Conservation (phyloP, 64 coral and sea anemone genomes). For the Hydrozoanthus tunicans region DNA sequence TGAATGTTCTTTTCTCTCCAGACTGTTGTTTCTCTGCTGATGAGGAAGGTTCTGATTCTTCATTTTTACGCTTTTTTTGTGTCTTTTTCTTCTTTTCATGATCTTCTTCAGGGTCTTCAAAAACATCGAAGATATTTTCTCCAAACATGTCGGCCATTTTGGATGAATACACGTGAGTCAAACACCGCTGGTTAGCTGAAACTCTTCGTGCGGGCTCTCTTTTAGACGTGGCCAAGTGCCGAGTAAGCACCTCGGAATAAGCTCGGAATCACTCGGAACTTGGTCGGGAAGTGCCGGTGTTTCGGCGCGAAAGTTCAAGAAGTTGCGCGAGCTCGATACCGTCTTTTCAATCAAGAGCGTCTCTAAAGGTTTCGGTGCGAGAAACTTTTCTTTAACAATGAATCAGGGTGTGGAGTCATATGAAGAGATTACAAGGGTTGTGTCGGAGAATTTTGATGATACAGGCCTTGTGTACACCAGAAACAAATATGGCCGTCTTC, state of each 20-base stretch:
- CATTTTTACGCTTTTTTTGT: constrained; percentile 41
- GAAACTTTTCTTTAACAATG: neutral
- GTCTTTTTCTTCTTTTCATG: constrained; percentile 62
- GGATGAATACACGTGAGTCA: constrained; percentile 13
- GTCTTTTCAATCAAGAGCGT: too few species aligned
- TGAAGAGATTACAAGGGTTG: constrained; percentile 13
- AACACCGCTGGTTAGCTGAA: constrained; percentile 9
- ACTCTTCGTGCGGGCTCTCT: constrained; percentile 6
- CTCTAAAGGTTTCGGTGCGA: neutral
- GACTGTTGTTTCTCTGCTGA: constrained; percentile 13
- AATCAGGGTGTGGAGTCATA: neutral
- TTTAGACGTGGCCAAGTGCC: neutral
- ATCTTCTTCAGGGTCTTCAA: constrained; percentile 89
- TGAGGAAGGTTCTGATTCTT: constrained; percentile 6
- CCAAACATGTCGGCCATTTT: constrained; percentile 92
- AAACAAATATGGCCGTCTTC: constrained; percentile 84
- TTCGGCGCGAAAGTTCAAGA: constrained; percentile 34
- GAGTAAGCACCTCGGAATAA: neutral
- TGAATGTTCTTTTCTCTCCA: constrained; percentile 77
- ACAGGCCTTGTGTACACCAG: constrained; percentile 71
- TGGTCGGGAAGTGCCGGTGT: neutral
- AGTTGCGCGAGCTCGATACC: too few species aligned
- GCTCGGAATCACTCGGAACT: neutral
- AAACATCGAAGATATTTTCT: constrained; percentile 92
- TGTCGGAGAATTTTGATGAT: constrained; percentile 38